Evolutionary conservation across 2,797 vertebrate species (phyloP), one percentile per base, ranked within the genome.

Genomic region (Lacerta agilis): DNA sequence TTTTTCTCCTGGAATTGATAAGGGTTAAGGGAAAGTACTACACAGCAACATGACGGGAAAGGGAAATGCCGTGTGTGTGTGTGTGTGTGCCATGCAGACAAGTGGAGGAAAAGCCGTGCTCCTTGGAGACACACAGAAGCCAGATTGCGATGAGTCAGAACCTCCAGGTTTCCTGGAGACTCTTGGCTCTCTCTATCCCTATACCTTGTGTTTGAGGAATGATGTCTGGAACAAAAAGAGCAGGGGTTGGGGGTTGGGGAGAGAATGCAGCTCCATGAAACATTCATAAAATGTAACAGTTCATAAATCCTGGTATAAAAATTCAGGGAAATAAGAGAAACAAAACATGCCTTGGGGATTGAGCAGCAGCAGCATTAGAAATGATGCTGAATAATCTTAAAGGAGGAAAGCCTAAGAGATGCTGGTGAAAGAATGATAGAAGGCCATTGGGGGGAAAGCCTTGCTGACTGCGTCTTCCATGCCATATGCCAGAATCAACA

Each of bases 121-220:
- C 41, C 67, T 79, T 43, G 1, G 33, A 87, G 33, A 67, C 0
- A 0, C 66, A 38, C 33, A 72, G 76, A 90, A 55, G 73, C 85
- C 58, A 83, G 11, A 38, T 79, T 41, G 0, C 82, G 38, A 67
- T 87, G 75, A 8, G 3, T 85, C 29, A 64, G 38, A 89, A 25
- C 29, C 87, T 89, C 75, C 66, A 5, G 0, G 83, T 38, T 82
- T 93, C 77, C 27, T 67, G 41, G 33, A 88, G 36, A 64, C 23
- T 73, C 36, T 66, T 85, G 80, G 83, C 76, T 8, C 0, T 43
- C 49, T 67, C 49, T 45, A 88, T 88, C 61, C 83, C 82, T 76
- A 87, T 18, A 86, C 2, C 49, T 93, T 66, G 0, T 88, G 64
- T 82, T 77, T 89, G 87, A 92, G 72, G 49, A 88, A 86, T 84